Base-by-base conservation (phyloP, 1,140 invertebrate species). In the Hypsibius dujardini region DNA sequence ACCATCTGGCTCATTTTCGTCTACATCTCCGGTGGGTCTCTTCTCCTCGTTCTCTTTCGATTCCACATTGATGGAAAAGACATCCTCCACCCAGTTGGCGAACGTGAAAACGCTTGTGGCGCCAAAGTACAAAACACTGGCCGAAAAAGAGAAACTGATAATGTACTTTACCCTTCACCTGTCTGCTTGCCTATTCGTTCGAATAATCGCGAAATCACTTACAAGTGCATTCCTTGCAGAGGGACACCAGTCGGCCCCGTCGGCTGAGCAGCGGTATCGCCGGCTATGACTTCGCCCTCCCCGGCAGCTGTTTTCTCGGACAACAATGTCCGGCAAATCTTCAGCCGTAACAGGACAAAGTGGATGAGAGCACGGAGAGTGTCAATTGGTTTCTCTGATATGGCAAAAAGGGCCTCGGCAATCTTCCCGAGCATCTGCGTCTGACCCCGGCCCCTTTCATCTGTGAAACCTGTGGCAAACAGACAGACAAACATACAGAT, bases 61-160 rank as follows among this genome's bases (percentile, higher is more conserved):
- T 15, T 67, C 62, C 3, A 7, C 12, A 15, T 3, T 15, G 3
- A 67, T 3, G 3, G 62, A 67, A 67, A 67, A 67, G 12, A 67
- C 42, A 45, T 67, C 62, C 45, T 67, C 62, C 12, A 67, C 45
- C 62, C 62, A 67, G 62, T 67, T 67, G 42, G 12, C 62, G 42
- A 15, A 67, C 12, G 42, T 45, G 42, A 67, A 67, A 12, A 42
- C 62, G 45, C 3, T 42, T 7, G 62, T 67, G 42, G 62, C 62
- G 7, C 62, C 62, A 12, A 67, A 67, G 62, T 67, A 67, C 7
- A 67, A 42, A 67, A 67, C 42, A 67, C 62, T 67, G 42, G 28
- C 42, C 12, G 45, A 67, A 42, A 67, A 12, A 67, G 12, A 67
- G 12, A 67, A 12, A 42, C 42, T 42, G 28, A 28, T 28, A 28